phyloP scores from a whole-genome alignment of 2,113 vertebrate genomes.

The Chascanopsetta lugubris region DNA sequence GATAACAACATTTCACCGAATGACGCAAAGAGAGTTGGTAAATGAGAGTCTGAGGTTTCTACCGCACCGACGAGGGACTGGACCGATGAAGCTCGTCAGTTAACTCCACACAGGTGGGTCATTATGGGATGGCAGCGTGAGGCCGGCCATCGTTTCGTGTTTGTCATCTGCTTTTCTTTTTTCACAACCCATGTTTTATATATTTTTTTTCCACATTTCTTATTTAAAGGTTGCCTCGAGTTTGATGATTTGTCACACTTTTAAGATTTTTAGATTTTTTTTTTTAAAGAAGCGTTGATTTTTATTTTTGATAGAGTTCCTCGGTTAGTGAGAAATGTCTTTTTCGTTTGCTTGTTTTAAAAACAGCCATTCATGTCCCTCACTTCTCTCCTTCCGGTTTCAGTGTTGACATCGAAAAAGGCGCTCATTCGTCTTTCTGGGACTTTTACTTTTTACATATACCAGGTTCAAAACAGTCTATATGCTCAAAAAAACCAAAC shows the following conservation, averaged over 20 bases:
- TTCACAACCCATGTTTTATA: constrained; percentile 18
- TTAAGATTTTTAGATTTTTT: constrained; percentile 62
- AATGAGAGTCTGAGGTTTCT: constrained; percentile 27
- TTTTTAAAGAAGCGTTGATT: constrained; percentile 68
- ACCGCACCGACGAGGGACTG: constrained; percentile 28
- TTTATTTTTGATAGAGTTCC: constrained; percentile 76
- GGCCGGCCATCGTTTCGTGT: constrained; percentile 34
- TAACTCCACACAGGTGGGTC: constrained; percentile 32
- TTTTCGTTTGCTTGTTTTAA: neutral
- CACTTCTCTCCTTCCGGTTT: constrained; percentile 45
- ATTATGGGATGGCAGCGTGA: neutral
- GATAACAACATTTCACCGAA: constrained; percentile 33
- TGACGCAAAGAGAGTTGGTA: constrained; percentile 28
- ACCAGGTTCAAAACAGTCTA: constrained; percentile 31
- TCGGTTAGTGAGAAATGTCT: constrained; percentile 46
- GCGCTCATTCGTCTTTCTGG: constrained; percentile 49
- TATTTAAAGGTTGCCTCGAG: constrained; percentile 65
- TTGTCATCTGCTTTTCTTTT: constrained; percentile 39
- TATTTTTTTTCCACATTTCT: constrained; percentile 35
- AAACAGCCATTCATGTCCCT: too few species aligned
- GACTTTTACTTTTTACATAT: too few species aligned
- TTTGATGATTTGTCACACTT: constrained; percentile 39
- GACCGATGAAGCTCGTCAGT: constrained; percentile 18
- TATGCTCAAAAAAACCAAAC: constrained; percentile 47
- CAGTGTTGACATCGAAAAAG: constrained; percentile 53